Percentiles rank a stretch among this genome's conserved stretches.
phyloP scores from a whole-genome alignment of 2,888 invertebrate species.

The Ypsolopha scabrella region DNA sequence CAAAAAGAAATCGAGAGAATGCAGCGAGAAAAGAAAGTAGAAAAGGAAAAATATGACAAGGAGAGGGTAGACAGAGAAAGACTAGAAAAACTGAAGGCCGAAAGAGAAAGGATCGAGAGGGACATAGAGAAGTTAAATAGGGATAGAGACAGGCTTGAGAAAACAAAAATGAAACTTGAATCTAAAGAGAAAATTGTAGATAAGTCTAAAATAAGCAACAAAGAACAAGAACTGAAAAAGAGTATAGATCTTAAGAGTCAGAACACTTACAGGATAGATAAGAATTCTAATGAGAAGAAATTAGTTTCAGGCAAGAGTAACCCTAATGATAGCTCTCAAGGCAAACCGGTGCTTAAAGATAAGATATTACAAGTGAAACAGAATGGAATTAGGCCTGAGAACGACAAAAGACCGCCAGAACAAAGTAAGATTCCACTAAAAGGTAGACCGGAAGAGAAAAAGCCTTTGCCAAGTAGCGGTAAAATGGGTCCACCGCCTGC shows the following conservation, averaged over 20 bases:
- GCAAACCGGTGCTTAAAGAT: conserved; percentile 40
- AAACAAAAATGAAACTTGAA: conserved; percentile 45
- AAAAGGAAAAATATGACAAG: conserved; percentile 30
- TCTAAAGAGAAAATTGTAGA: conserved; percentile 25
- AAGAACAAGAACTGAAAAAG: conserved; percentile 32
- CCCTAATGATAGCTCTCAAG: conserved; percentile 37
- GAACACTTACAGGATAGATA: conserved; percentile 64
- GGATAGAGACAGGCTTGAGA: conserved; percentile 50
- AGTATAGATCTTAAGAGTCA: conserved; percentile 59
- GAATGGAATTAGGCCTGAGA: conserved; percentile 22
- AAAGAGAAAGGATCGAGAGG: conserved; percentile 52
- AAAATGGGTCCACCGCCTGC: conserved; percentile 32
- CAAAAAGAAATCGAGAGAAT: conserved; percentile 19
- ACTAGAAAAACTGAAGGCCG: conserved; percentile 48
- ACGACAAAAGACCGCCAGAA: conserved; percentile 28
- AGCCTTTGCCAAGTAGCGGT: conserved; percentile 14
- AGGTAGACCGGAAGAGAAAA: conserved; percentile 32
- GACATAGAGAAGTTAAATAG: conserved; percentile 49
- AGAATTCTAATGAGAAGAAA: conserved; percentile 46
- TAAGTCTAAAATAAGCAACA: conserved; percentile 25
- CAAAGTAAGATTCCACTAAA: conserved; percentile 23
- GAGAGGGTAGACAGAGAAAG: conserved; percentile 41
- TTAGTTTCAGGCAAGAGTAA: conserved; percentile 27
- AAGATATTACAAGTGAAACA: conserved; percentile 19
- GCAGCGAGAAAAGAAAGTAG: conserved; percentile 26